Evolutionary conservation across 2,888 invertebrate species (phyloP).

Genomic region (Gnatocerus cornutus): DNA sequence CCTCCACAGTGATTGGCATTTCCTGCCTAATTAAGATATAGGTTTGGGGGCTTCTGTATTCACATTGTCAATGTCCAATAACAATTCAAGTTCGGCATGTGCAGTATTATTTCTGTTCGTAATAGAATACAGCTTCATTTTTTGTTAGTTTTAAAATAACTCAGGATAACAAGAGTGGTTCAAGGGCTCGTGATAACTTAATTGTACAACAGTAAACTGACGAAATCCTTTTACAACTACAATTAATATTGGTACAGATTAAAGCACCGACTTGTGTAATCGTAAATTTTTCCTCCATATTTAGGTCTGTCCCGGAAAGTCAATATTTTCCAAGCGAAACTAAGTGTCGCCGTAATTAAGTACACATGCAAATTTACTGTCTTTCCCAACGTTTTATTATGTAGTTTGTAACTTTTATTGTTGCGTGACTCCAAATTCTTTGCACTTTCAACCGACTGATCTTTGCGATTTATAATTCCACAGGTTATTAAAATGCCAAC

Average conservation of each 20-base stretch:
- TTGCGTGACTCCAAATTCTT: conserved; percentile 16
- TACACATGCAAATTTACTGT: conserved; percentile 20
- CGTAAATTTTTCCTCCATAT: too few relatives aligned
- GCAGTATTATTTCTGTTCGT: not conserved
- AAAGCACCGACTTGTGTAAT: too few relatives aligned
- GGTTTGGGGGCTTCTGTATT: not conserved
- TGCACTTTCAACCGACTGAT: conserved; percentile 6
- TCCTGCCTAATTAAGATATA: conserved; percentile 7
- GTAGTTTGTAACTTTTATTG: conserved; percentile 2
- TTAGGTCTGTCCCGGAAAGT: too few relatives aligned
- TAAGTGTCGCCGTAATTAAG: conserved; percentile 1
- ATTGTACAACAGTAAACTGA: too few relatives aligned
- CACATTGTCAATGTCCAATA: not conserved
- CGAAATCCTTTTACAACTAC: too few relatives aligned
- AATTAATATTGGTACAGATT: too few relatives aligned
- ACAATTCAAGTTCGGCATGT: not conserved
- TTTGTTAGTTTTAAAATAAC: too few relatives aligned
- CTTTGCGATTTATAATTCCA: conserved; percentile 12
- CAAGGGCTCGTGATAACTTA: too few relatives aligned
- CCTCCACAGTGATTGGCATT: conserved; percentile 3
- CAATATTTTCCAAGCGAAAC: conserved; percentile 7
- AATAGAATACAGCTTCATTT: too few relatives aligned
- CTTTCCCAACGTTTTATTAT: conserved; percentile 25
- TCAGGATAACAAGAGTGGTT: too few relatives aligned
- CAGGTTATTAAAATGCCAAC: conserved; percentile 33